Conservation (phyloP, 2,113 vertebrate species). For the Casuarius casuarius region DNA sequence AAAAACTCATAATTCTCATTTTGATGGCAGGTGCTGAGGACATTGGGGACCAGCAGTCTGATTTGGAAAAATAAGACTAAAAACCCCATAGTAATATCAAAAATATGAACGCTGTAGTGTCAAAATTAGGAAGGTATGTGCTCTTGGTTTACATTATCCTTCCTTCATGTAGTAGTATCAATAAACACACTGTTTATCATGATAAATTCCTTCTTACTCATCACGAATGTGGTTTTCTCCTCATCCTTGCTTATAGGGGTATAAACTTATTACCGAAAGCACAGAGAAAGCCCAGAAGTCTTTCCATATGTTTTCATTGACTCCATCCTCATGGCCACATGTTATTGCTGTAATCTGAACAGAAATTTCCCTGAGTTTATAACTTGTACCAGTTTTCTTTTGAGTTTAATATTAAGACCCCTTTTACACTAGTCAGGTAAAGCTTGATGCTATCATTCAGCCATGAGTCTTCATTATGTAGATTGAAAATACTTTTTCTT, state of each 20-base stretch:
- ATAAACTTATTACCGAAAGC: neutral
- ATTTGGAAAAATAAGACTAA: neutral
- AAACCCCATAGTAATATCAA: neutral
- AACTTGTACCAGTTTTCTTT: neutral
- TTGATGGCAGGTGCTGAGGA: neutral
- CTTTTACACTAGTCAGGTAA: neutral
- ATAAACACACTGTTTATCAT: neutral
- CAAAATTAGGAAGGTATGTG: neutral
- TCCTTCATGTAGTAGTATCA: neutral
- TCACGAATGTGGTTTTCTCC: neutral
- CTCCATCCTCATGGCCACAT: neutral
- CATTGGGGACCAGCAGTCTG: neutral
- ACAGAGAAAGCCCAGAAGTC: neutral
- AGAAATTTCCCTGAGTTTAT: neutral
- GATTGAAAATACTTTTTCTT: neutral
- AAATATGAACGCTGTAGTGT: neutral
- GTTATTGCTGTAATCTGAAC: neutral
- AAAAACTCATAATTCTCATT: neutral
- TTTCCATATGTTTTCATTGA: neutral
- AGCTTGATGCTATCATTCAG: neutral
- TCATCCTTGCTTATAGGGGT: neutral
- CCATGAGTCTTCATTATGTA: neutral
- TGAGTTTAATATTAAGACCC: neutral
- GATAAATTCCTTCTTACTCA: neutral
- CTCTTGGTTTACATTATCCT: neutral